These are phyloP conservation scores for Celastrina argiolus DNA, from an alignment of 2,888 invertebrate species.

Conservation along the genomic window DNA sequence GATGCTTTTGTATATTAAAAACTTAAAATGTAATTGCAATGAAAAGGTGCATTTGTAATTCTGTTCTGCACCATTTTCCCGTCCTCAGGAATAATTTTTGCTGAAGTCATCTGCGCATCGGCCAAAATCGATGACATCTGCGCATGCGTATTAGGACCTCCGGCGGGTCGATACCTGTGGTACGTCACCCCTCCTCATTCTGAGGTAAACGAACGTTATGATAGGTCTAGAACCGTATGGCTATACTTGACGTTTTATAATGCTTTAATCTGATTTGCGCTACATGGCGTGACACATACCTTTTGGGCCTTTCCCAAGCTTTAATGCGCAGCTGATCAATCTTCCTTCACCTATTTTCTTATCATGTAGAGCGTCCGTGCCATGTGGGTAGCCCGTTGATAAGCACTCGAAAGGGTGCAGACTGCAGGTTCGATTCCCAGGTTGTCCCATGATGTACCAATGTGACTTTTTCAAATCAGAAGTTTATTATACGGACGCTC, in stretches of 20 bases:
- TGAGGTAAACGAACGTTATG: conserved; percentile 69
- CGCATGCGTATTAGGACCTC: conserved; percentile 45
- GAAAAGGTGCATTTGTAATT: not conserved
- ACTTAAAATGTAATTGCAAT: not conserved
- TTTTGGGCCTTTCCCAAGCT: not conserved
- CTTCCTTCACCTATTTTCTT: not conserved
- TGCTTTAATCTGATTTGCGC: not conserved
- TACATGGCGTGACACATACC: conserved; percentile 5
- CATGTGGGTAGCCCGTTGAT: no score
- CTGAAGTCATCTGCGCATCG: conserved; percentile 27
- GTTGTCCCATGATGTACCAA: no score
- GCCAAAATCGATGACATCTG: conserved; percentile 42
- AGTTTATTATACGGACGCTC: no score
- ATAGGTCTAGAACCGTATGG: conserved; percentile 56
- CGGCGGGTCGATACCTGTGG: conserved; percentile 45
- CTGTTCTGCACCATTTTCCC: not conserved
- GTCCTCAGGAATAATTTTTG: conserved; percentile 13
- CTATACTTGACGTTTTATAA: conserved; percentile 3
- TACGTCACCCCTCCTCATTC: conserved; percentile 55
- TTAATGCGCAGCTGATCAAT: not conserved
- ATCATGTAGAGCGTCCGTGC: no score
- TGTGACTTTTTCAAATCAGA: no score
- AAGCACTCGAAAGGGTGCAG: no score
- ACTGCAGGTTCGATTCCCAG: no score
- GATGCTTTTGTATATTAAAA: not conserved